phyloP scores from a whole-genome alignment of 2,113 vertebrate species.

The Cromileptes altivelis region DNA sequence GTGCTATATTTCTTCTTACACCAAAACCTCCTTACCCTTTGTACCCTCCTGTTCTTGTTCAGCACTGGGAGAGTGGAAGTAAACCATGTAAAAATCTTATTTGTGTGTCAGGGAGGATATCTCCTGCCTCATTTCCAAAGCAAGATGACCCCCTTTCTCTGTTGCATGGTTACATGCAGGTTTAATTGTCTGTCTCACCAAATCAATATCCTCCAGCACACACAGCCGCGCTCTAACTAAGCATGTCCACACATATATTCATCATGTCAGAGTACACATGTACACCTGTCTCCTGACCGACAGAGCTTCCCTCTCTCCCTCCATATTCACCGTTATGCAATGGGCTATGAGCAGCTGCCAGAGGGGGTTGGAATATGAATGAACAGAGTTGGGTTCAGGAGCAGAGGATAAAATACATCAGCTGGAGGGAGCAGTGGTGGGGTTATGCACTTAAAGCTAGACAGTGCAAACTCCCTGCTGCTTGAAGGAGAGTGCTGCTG shows the following conservation, averaged over 20 bases:
- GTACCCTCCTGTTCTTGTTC: background rate
- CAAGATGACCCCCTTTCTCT: slow-evolving; percentile 9
- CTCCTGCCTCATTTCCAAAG: slow-evolving; percentile 30
- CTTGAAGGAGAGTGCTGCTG: background rate
- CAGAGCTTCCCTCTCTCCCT: background rate
- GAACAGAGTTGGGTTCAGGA: background rate
- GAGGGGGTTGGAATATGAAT: background rate
- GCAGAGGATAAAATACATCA: background rate
- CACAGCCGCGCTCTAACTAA: background rate
- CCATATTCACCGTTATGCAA: slow-evolving; percentile 17
- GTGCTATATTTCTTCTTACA: background rate
- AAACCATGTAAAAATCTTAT: slow-evolving; percentile 42
- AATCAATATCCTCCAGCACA: slow-evolving; percentile 45
- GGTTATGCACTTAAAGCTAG: background rate
- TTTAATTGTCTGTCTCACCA: slow-evolving; percentile 49
- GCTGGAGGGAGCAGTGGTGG: background rate
- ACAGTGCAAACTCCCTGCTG: background rate
- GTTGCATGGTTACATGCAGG: slow-evolving; percentile 12
- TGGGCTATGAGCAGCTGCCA: background rate
- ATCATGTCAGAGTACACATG: slow-evolving; percentile 2
- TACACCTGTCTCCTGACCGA: background rate
- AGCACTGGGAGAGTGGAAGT: slow-evolving; percentile 13
- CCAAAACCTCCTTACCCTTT: background rate
- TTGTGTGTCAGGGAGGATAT: slow-evolving; percentile 33
- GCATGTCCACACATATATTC: slow-evolving; percentile 18